Evolutionary conservation across 2,888 invertebrate genomes (phyloP).

Genomic region (Hypolimnas misippus): DNA sequence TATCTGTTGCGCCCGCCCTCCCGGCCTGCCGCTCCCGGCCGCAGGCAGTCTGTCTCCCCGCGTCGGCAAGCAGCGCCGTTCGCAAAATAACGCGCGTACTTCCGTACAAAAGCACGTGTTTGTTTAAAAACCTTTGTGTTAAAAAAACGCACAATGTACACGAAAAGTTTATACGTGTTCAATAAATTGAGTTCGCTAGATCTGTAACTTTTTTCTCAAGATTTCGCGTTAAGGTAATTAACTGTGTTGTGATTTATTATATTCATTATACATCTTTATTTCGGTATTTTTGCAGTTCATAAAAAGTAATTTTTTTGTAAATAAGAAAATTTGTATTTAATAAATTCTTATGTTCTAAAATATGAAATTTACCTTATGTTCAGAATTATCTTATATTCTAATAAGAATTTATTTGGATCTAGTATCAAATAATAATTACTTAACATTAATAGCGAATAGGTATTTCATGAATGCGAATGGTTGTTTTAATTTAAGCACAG

Average conservation of each 20-base stretch:
- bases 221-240: conserved; percentile 40
- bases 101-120: conserved; percentile 69
- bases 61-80: conserved; percentile 46
- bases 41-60: conserved; percentile 51
- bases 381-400: too few species aligned
- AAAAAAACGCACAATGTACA: conserved; percentile 46
- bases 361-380: too few species aligned
- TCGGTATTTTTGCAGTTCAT: too few species aligned
- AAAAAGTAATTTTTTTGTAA: too few species aligned
- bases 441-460: too few species aligned
- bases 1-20: conserved; percentile 80
- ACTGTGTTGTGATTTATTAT: conserved; percentile 8
- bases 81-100: conserved; percentile 53
- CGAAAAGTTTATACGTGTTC: conserved; percentile 41
- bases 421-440: too few species aligned
- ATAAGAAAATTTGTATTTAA: too few species aligned
- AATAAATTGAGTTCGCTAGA: conserved; percentile 19
- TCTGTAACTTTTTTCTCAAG: conserved; percentile 30
- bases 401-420: too few species aligned
- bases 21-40: conserved; percentile 52
- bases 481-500: too few species aligned
- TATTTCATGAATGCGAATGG: too few species aligned
- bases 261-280: too few species aligned
- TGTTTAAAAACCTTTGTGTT: conserved; percentile 48
- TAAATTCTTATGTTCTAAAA: too few species aligned